These are phyloP conservation scores for Psittacara wagleri DNA, from an alignment of 2,113 vertebrate genomes.

Conservation along the genomic window DNA sequence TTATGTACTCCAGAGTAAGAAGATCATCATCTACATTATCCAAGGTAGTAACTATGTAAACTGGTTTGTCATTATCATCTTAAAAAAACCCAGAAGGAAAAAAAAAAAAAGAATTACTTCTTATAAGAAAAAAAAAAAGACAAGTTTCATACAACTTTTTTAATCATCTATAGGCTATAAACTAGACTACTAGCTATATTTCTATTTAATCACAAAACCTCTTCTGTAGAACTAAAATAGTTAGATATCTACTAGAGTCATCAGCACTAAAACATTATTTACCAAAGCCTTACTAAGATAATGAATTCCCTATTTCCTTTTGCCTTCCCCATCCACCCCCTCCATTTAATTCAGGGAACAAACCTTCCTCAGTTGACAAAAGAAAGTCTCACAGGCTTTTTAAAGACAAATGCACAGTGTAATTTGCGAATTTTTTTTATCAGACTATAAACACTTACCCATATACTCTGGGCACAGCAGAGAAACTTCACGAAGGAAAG, in stretches of 20 bases:
- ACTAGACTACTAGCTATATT: not conserved
- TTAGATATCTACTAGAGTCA: not conserved
- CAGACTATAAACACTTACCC: conserved; percentile 75
- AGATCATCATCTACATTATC: conserved; percentile 92
- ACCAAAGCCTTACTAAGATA: not conserved
- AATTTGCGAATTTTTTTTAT: not conserved
- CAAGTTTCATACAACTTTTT: not conserved
- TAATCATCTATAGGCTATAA: not conserved
- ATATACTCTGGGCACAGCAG: conserved; percentile 91
- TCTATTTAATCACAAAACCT: not conserved
- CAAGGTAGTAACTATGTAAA: conserved; percentile 92
- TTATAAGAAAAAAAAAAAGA: not conserved
- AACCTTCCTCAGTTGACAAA: not conserved
- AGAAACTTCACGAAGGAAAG: conserved; percentile 90
- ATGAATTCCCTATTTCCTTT: not conserved
- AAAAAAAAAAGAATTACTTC: not conserved
- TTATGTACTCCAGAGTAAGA: conserved; percentile 88
- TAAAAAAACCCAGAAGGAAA: not conserved
- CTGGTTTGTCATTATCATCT: conserved; percentile 87
- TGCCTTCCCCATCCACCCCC: not conserved
- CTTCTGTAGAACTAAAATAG: not conserved
- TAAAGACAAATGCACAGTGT: not conserved
- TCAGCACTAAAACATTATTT: not conserved
- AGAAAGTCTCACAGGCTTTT: not conserved
- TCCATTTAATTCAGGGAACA: not conserved